These are phyloP conservation scores for Aquatica leii DNA, from an alignment of 2,888 invertebrate genomes.

Conservation along the genomic window DNA sequence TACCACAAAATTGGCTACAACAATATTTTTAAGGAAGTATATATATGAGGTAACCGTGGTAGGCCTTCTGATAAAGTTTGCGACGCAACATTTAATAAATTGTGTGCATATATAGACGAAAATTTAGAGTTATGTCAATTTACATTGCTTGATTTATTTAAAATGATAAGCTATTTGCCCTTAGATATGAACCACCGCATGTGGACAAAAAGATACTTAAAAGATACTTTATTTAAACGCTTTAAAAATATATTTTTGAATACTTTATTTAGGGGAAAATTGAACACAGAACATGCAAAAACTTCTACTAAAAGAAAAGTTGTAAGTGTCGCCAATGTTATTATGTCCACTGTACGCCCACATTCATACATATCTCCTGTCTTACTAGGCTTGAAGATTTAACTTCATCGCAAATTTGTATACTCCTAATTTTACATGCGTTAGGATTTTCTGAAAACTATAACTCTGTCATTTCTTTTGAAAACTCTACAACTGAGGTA, in stretches of 20 bases:
- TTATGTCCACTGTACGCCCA: conserved; percentile 5
- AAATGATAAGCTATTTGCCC: background rate
- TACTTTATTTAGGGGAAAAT: conserved; percentile 3
- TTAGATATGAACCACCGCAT: background rate
- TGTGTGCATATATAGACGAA: conserved; percentile 2
- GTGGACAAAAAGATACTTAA: background rate
- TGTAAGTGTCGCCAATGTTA: conserved; percentile 1
- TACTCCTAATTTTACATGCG: conserved; percentile 4
- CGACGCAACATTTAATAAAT: background rate
- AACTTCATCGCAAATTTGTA: conserved; percentile 8
- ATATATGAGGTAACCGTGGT: background rate
- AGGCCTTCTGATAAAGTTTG: conserved; percentile 4
- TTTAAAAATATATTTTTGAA: background rate
- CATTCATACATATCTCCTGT: conserved; percentile 8
- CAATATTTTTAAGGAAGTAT: background rate
- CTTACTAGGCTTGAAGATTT: background rate
- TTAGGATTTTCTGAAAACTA: background rate
- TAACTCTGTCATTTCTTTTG: conserved; percentile 5
- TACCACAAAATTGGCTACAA: conserved; percentile 3
- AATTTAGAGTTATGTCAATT: conserved; percentile 4
- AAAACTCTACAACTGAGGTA: background rate
- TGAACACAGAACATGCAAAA: background rate
- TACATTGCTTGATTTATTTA: conserved; percentile 2
- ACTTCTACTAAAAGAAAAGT: conserved; percentile 1
- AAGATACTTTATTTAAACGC: background rate